Conservation (phyloP, 2,797 vertebrate species). For the Cirrhinus mrigala region DNA sequence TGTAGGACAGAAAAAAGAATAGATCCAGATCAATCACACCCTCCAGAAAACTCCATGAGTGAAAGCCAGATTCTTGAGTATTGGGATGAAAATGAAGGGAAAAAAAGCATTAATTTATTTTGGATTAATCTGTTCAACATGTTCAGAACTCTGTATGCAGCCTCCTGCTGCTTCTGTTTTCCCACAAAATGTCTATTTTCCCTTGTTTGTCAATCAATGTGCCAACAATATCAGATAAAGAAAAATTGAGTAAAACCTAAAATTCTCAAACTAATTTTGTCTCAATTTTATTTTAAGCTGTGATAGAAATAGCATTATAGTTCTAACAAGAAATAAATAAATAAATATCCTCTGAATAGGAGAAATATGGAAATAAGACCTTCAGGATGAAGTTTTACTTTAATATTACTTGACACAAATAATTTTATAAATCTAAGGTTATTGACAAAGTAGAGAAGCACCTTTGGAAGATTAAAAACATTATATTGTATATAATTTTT, state of each 20-base stretch:
- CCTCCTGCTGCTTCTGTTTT: slow-evolving; percentile 5
- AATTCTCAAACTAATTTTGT: neutral
- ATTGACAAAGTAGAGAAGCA: neutral
- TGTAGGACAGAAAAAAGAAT: neutral
- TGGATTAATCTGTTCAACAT: neutral
- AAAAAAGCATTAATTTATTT: neutral
- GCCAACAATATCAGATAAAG: neutral
- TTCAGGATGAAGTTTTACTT: neutral
- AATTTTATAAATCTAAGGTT: neutral
- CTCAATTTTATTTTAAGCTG: neutral
- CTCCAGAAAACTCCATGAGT: neutral
- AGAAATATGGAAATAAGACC: neutral
- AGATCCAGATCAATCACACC: slow-evolving; percentile 8
- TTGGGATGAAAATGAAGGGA: neutral
- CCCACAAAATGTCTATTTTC: neutral
- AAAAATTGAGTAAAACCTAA: neutral
- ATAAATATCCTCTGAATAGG: neutral
- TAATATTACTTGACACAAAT: neutral
- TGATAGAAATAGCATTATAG: neutral
- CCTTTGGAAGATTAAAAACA: neutral
- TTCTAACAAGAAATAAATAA: neutral
- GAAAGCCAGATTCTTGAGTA: neutral
- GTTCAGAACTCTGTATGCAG: neutral
- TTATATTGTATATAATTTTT: neutral
- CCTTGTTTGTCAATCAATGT: neutral